A percentile compares a stretch with the other conserved stretches of the same genome.
Conservation (phyloP, 2,113 vertebrate genomes). For the Gopherus flavomarginatus region DNA sequence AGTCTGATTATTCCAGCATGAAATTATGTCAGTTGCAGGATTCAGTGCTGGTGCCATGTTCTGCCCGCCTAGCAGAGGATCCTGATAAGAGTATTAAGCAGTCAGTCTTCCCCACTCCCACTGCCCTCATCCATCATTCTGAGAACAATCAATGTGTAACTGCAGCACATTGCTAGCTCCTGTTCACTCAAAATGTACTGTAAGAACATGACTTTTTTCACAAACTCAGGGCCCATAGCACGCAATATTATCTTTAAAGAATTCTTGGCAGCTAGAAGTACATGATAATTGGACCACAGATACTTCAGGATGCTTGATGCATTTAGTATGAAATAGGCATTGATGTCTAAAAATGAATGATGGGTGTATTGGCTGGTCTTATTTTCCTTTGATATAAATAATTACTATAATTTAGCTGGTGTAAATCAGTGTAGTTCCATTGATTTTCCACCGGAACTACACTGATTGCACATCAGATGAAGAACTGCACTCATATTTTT, state of each 20-base stretch:
- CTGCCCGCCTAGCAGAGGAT: not conserved
- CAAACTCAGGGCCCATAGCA: not conserved
- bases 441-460: not conserved
- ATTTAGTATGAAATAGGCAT: not conserved
- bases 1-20: not conserved
- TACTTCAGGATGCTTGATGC: not conserved
- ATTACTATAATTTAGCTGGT: not conserved
- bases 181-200: not conserved
- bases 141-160: not conserved
- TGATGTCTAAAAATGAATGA: not conserved
- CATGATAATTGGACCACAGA: not conserved
- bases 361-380: not conserved
- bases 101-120: not conserved
- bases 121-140: not conserved
- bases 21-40: not conserved
- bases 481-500: not conserved
- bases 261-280: not conserved
- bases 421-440: not conserved
- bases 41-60: not conserved
- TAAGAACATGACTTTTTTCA: not conserved
- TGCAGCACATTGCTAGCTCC: not conserved
- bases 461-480: not conserved
- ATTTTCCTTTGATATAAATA: fast-evolving
- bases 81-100: not conserved
- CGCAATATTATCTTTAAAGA: not conserved